Evolutionary conservation across 2,888 invertebrate species (phyloP), one percentile per base, ranked within the genome.

Genomic region (Zelleria hepariella): DNA sequence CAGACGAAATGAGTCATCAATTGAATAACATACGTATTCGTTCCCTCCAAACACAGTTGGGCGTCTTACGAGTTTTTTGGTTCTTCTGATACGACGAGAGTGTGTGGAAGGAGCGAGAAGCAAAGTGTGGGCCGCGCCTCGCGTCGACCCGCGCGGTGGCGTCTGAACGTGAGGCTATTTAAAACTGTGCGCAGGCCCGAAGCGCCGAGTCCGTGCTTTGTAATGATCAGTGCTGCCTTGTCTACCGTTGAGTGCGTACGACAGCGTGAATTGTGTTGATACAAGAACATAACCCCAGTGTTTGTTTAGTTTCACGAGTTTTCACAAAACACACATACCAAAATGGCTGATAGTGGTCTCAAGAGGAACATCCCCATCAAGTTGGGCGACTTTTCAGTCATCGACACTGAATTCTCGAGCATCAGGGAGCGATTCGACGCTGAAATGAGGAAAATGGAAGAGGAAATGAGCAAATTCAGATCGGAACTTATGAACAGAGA

Each of bases 361-460:
- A 95, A 94, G 88, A 93, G 95, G 77, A 94, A 95, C 91, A 96
- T 96, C 90, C 97, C 97, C 75, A 96, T 97, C 89, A 95, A 95
- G 90, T 91, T 96, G 85, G 95, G 96, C 71, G 97, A 97, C 86
- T 96, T 96, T 91, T 96, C 96, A 90, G 96, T 98, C 80, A 95
- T 97, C 90, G 97, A 98, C 88, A 95, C 95, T 68, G 98, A 98
- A 90, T 98, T 98, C 91, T 95, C 96, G 78, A 97, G 95, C 89
- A 98, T 98, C 82, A 93, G 97, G 75, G 97, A 97, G 83, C 91
- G 96, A 70, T 98, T 98, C 86, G 98, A 98, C 86, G 94, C 95
- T 66, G 98, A 98, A 91, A 98, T 98, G 98, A 92, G 95, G 75
- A 96, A 97, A 90, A 98, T 98, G 96, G 98, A 98, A 90, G 98